A percentile compares a stretch with the other conserved stretches of the same genome.
phyloP scores from a whole-genome alignment of 1,140 invertebrate species.

The Macrobrachium rosenbergii region DNA sequence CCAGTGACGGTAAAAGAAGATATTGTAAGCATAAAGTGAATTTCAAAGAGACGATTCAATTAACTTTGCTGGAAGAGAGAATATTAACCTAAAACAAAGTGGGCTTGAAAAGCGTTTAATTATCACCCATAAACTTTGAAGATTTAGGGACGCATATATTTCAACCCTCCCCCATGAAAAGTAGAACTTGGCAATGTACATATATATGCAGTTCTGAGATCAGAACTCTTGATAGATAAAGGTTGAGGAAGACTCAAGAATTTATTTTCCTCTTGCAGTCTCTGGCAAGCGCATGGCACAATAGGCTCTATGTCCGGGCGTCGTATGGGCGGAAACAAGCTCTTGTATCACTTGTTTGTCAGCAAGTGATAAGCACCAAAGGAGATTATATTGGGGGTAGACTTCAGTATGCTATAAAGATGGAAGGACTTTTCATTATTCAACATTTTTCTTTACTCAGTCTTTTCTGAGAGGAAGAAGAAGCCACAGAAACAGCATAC shows the following conservation, averaged over 20 bases:
- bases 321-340: slow-evolving; percentile 31
- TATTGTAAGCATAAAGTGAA: slow-evolving; percentile 64
- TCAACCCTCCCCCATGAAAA: slow-evolving; percentile 5
- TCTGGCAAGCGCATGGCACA: background rate
- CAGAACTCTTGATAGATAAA: slow-evolving; percentile 25
- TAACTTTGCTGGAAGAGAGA: slow-evolving; percentile 62
- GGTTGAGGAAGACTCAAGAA: background rate
- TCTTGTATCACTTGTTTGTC: slow-evolving; percentile 35
- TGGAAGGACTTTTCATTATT: no score
- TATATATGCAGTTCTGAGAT: slow-evolving; percentile 32
- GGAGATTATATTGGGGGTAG: slow-evolving; percentile 9
- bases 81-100: slow-evolving; percentile 64
- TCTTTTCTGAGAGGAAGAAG: background rate
- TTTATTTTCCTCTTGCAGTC: slow-evolving; percentile 4
- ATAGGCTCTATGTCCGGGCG: slow-evolving; percentile 5
- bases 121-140: slow-evolving; percentile 63
- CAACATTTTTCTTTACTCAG: no score
- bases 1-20: slow-evolving; percentile 58
- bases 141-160: slow-evolving; percentile 61
- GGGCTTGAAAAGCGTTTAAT: slow-evolving; percentile 63
- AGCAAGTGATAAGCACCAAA: slow-evolving; percentile 28
- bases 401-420: background rate
- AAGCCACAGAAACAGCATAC: background rate
- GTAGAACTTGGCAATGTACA: slow-evolving; percentile 46
- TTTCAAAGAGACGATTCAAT: slow-evolving; percentile 64